These are phyloP conservation scores for Melopsittacus undulatus DNA, from an alignment of 2,797 vertebrate species.

Conservation along the genomic window DNA sequence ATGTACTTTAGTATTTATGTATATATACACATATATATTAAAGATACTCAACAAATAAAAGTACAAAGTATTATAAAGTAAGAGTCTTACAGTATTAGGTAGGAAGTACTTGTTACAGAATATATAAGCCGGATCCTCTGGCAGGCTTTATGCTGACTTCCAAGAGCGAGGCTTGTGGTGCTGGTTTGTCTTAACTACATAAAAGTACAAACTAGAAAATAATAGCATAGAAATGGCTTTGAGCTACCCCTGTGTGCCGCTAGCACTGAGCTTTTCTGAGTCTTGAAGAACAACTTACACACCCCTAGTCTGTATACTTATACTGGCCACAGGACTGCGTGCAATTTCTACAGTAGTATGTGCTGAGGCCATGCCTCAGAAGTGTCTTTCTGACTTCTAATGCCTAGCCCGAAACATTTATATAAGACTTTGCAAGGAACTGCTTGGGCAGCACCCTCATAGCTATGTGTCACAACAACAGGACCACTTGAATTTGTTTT, in stretches of 20 bases:
- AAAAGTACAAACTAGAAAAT: neutral
- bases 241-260: accelerated
- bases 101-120: neutral
- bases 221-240: neutral
- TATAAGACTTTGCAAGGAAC: neutral
- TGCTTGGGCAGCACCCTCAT: neutral
- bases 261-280: neutral
- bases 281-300: neutral
- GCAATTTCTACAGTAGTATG: neutral
- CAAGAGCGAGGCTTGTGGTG: neutral
- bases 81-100: neutral
- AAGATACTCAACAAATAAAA: neutral
- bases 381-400: neutral
- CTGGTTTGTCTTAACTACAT: neutral
- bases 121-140: neutral
- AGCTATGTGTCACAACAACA: neutral
- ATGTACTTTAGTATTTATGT: neutral
- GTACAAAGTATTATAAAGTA: neutral
- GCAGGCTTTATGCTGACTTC: neutral
- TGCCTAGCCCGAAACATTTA: neutral
- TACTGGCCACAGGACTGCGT: neutral
- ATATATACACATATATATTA: accelerated
- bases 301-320: neutral
- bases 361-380: neutral
- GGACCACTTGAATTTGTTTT: neutral